Percentiles rank a stretch among this genome's conserved stretches.
Conservation (phyloP, 2,113 vertebrate genomes). For the Coryphaenoides rupestris region DNA sequence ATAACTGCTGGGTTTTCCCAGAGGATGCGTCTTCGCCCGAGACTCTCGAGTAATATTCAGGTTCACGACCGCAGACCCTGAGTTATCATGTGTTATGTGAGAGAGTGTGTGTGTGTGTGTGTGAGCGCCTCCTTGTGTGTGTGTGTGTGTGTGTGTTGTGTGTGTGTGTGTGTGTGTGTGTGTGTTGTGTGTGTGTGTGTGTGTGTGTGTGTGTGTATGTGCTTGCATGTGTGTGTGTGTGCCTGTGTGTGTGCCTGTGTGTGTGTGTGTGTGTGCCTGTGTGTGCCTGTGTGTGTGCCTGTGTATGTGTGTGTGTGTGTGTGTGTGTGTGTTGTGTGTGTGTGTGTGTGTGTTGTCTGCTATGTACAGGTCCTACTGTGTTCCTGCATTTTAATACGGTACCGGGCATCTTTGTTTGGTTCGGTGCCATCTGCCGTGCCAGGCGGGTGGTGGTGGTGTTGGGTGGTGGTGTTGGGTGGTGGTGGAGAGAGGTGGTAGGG, state of each 20-base stretch:
- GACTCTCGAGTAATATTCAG: constrained; percentile 22
- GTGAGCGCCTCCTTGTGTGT: neutral
- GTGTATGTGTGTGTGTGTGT: neutral
- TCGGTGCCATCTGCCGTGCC: constrained; percentile 38
- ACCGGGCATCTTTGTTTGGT: constrained; percentile 38
- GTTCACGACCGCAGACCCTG: constrained; percentile 34
- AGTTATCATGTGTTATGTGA: no score
- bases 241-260: neutral
- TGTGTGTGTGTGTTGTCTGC: neutral
- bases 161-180: neutral
- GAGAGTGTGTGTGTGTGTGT: neutral
- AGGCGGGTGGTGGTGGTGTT: no score
- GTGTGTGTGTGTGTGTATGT: neutral
- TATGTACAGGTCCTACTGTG: constrained; percentile 29
- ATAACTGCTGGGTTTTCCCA: constrained; percentile 28
- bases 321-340: neutral
- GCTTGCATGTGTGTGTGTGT: neutral
- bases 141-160: neutral
- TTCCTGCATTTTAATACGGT: constrained; percentile 34
- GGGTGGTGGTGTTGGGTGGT: neutral
- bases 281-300: neutral
- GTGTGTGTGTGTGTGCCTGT: neutral
- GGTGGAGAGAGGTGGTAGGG: constrained; percentile 6
- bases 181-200: neutral
- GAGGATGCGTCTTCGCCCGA: constrained; percentile 15